Evolutionary conservation across 2,113 vertebrate species (phyloP), one percentile per base, ranked within the genome.

Genomic region (Pachypanchax playfairii): DNA sequence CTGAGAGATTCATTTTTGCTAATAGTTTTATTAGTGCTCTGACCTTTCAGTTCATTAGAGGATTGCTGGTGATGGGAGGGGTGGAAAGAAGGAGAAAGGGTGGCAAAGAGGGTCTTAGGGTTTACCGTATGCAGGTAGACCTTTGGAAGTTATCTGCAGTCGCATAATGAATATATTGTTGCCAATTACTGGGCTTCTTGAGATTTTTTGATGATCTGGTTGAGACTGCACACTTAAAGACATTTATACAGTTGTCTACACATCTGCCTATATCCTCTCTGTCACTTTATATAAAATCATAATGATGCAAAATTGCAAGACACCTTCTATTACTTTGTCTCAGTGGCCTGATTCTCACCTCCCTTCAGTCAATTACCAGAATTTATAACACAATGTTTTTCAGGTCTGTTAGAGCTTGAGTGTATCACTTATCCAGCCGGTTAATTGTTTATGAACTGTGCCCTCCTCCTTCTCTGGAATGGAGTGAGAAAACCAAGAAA

Each of bases 31-130:
- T 90, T 93, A 93, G 91, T 77, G 90, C 90, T 92, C 85, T 92
- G 92, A 93, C 91, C 92, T 92, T 93, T 93, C 88, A 89, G 90
- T 92, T 92, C 91, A 92, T 92, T 92, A 92, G 90, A 90, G 90
- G 88, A 89, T 82, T 87, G 80, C 60, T 61, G 77, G 35, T 79
- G 48, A 62, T 67, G 71, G 85, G 80, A 71, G 75, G 73, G 62
- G 74, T 38, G 39, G 55, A 44, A 65, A 71, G 50, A 20, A 60
- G 54, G 80, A 79, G 61, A 75, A 61, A 51, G 63, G 70, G 56
- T 62, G 77, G 50, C 61, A 33, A 66, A 75, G 47, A 70, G 73
- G 67, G 67, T 79, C 72, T 69, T 43, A 15, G 59, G 71, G 57
- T 62, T 77, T 48, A n/a, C 70, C 79, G 68, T 72, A 73, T 64